Conservation (phyloP, 2,797 vertebrate species). For the Trachurus trachurus region DNA sequence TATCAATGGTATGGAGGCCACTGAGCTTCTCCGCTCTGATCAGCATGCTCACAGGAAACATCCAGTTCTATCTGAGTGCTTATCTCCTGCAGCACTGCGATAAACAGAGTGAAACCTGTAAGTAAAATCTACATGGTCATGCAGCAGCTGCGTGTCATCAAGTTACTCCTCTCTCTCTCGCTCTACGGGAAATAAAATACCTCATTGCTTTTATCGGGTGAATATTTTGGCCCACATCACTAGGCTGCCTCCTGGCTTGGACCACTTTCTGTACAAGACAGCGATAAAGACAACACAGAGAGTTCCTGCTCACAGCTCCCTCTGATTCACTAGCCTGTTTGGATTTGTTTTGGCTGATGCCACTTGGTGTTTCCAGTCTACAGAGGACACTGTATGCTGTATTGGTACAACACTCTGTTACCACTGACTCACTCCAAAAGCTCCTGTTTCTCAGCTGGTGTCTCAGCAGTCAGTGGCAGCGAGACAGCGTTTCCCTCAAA, state of each 20-base stretch:
- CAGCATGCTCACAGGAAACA: constrained; percentile 18
- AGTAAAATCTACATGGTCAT: constrained; percentile 15
- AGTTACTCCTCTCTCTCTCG: neutral
- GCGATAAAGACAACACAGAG: neutral
- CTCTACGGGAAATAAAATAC: neutral
- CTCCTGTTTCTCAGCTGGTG: constrained; percentile 29
- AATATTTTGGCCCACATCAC: constrained; percentile 11
- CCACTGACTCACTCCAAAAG: constrained; percentile 13
- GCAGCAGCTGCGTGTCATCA: neutral
- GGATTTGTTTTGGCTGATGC: constrained; percentile 29
- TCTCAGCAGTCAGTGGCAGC: constrained; percentile 12
- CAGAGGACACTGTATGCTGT: constrained; percentile 12
- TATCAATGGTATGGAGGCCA: neutral
- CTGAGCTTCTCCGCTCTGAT: constrained; percentile 11
- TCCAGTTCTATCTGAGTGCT: neutral
- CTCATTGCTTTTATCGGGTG: neutral
- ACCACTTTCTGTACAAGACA: neutral
- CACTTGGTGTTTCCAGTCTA: constrained; percentile 23
- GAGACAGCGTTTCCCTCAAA: constrained; percentile 1
- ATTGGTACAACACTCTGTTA: constrained; percentile 27
- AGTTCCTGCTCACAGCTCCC: constrained; percentile 16
- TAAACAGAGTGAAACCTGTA: constrained; percentile 19
- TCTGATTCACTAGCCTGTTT: constrained; percentile 28
- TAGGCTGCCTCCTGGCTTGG: constrained; percentile 2
- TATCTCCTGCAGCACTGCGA: constrained; percentile 3